Base-by-base conservation (phyloP, 2,888 invertebrate species). In the Cryptus armator region DNA sequence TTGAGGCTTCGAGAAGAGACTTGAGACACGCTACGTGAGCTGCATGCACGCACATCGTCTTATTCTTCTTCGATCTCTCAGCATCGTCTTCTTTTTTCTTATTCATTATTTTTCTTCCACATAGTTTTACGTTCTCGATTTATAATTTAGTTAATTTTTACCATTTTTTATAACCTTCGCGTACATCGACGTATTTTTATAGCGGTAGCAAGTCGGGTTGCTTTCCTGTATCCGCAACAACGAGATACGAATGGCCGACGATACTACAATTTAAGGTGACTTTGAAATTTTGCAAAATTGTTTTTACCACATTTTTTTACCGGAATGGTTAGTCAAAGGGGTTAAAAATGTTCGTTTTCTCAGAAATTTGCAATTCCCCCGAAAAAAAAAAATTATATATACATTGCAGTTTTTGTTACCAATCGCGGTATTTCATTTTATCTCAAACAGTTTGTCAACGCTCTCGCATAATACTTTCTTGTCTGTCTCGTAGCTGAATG, bases 1-100 rank as follows among this genome's bases (percentile, higher is more conserved):
- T 82, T 56, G 71, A 82, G 77, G 77, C 76, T 71, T 44, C 37
- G 82, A 77, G 76, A 70, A 48, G 64, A 51, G 51, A 32, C 59
- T 62, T 71, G 9, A 86, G 76, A 90, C 92, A 92, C 91, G 91
- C 92, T 92, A 92, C 92, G 92, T 92, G 92, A 92, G 91, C 91
- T 86, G 92, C 92, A 92, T 92, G 90, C 92, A 92, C 92, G 92
- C 92, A 92, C 92, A 90, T 92, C 89, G 87, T 72, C 72, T 79
- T 83, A 67, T 48, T 79, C 80, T 44, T 80, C 76, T 72, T 71
- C 80, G 70, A 66, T 62, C 62, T 59, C 81, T 68, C 66, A 16
- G 85, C 81, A 84, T 83, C 70, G 70, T 86, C 86, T 70, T 72
- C 66, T 29, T 32, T 14, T 66, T 86, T 77, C 81, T 84, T 77